A percentile compares a stretch with the other conserved stretches of the same genome.
These are phyloP conservation scores for Toxostoma redivivum DNA, from an alignment of 2,113 vertebrate genomes.

Conservation along the genomic window DNA sequence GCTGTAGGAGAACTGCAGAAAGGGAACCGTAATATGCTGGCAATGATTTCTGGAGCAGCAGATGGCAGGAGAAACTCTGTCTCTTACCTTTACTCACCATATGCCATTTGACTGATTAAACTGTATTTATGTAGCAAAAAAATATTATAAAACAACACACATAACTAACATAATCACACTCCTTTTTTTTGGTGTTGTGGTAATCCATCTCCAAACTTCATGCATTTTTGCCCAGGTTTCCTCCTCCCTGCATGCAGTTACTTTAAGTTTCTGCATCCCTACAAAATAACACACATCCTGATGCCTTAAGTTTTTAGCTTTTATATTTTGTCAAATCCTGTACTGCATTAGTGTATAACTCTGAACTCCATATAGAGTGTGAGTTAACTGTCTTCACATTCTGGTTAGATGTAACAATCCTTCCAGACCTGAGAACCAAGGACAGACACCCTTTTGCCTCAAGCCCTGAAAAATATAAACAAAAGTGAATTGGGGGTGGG, in stretches of 20 bases:
- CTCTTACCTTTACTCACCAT: conserved; percentile 55
- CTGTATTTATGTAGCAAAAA: conserved; percentile 1
- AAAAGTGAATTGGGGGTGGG: rapidly evolving
- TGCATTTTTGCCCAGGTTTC: not conserved
- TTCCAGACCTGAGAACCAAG: not conserved
- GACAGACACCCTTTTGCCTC: not conserved
- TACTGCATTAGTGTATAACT: not conserved
- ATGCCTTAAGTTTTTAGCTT: not conserved
- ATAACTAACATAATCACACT: not conserved
- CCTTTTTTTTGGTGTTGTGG: not conserved
- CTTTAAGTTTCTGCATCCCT: not conserved
- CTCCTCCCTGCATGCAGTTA: not conserved
- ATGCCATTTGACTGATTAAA: conserved; percentile 38
- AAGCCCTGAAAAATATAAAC: not conserved
- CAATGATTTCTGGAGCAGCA: conserved; percentile 20
- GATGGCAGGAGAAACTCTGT: conserved; percentile 33
- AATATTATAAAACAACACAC: not conserved
- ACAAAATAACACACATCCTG: not conserved
- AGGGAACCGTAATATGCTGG: not conserved
- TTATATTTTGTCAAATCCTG: not conserved
- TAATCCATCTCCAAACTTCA: not conserved
- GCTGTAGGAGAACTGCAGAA: not conserved
- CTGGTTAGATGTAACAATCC: not conserved
- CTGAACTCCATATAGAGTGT: not conserved
- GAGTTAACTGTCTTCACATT: not conserved